Evolutionary conservation across 2,888 invertebrate genomes (phyloP).

Genomic region (Camptogramma bilineatum): DNA sequence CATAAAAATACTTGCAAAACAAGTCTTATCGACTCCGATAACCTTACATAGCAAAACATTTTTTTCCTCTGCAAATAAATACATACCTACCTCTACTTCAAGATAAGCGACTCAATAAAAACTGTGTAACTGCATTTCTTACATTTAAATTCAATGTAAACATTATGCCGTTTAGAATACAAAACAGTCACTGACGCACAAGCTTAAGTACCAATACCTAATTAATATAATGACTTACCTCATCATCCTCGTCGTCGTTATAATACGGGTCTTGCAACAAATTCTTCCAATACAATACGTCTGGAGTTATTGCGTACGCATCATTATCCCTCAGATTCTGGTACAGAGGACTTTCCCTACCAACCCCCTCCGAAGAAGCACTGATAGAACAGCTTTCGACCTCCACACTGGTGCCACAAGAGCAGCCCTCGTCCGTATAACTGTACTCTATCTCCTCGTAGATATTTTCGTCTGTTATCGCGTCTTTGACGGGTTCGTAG

Average conservation of each 20-base stretch:
- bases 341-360: slow-evolving; percentile 78
- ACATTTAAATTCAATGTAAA: slow-evolving; percentile 39
- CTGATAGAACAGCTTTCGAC: slow-evolving; percentile 79
- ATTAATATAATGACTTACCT: slow-evolving; percentile 63
- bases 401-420: slow-evolving; percentile 79
- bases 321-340: slow-evolving; percentile 78
- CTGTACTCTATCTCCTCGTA: slow-evolving; percentile 81
- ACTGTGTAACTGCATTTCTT: slow-evolving; percentile 27
- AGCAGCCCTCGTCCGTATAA: slow-evolving; percentile 78
- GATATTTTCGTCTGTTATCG: slow-evolving; percentile 77
- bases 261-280: slow-evolving; percentile 77
- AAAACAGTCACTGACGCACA: slow-evolving; percentile 29
- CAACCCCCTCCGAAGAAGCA: slow-evolving; percentile 75
- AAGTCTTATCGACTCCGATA: slow-evolving; percentile 20
- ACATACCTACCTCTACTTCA: no score
- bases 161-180: slow-evolving; percentile 29
- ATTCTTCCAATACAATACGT: slow-evolving; percentile 85
- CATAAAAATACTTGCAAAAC: slow-evolving; percentile 1
- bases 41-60: slow-evolving; percentile 7
- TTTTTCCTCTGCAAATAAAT: slow-evolving; percentile 17
- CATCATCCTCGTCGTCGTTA: slow-evolving; percentile 85
- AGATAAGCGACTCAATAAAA: slow-evolving; percentile 17
- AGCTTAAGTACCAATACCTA: slow-evolving; percentile 17
- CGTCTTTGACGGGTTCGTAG: slow-evolving; percentile 79
- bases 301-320: slow-evolving; percentile 77